Conservation (phyloP, 2,797 vertebrate genomes). For the Balearica regulorum region DNA sequence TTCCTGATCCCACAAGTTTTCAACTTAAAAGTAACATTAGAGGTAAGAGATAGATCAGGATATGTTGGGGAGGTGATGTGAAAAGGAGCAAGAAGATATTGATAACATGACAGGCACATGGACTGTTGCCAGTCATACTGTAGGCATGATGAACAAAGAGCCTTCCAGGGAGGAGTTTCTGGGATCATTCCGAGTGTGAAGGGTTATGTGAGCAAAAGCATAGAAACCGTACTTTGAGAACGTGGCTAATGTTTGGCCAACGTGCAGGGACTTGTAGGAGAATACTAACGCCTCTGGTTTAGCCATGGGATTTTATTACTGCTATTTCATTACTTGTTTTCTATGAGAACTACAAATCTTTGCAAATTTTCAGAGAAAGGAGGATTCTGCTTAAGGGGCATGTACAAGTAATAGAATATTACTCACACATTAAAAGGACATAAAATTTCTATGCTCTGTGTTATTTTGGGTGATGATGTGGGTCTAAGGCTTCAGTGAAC, state of each 20-base stretch:
- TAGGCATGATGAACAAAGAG: background rate
- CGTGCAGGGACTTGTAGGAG: background rate
- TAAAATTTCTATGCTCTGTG: background rate
- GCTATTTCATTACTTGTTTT: background rate
- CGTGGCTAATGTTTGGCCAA: background rate
- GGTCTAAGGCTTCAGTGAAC: background rate
- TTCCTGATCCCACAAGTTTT: background rate
- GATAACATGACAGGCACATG: background rate
- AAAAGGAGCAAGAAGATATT: background rate
- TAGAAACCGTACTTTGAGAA: background rate
- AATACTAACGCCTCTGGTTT: background rate
- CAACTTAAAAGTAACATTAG: background rate
- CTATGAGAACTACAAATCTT: background rate
- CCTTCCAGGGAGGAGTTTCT: background rate
- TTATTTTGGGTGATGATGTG: background rate
- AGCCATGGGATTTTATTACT: background rate
- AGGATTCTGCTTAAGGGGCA: background rate
- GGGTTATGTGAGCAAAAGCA: background rate
- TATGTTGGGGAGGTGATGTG: background rate
- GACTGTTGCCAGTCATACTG: background rate
- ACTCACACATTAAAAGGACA: background rate
- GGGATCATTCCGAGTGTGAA: background rate
- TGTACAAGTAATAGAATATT: background rate
- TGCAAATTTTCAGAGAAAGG: background rate
- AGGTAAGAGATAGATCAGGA: background rate